Evolutionary conservation across 2,797 vertebrate genomes (phyloP), one percentile per base, ranked within the genome.

Genomic region (Echiichthys vipera): DNA sequence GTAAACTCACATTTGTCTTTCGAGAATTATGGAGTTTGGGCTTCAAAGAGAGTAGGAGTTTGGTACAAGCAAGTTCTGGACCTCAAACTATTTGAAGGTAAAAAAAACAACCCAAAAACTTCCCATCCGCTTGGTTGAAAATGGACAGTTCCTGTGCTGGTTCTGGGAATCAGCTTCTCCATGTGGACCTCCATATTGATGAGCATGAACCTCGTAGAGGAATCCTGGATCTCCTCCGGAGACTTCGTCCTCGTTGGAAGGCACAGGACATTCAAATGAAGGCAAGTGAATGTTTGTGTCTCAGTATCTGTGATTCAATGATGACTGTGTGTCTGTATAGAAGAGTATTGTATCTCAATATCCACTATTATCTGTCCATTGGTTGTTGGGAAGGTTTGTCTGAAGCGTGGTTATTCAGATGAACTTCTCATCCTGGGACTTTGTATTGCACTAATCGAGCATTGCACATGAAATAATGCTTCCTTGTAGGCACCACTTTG

Each of bases 161-260:
- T 20, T 34, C 70, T 20, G 24, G 30, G 4, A 59, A 72, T 7
- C 51, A 29, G 6, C 84, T 91, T 24, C 74, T 89, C 34, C 91
- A 94, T 47, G 71, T 95, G 45, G 76, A 94, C 29, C 22, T 94
- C 29, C 34, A 42, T 0, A 68, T 95, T 11, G 77, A 94, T 24
- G 84, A 92, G 32, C 42, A 43, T 2, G 82, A 88, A 4, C 91
- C 93, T 67, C 77, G 22, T 0, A 17, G 17, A 7, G 93, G 92
- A 17, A 79, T 94, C 65, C 74, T 92, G 57, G 55, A 88, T 18
- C 89, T 95, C 17, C 77, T 95, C 3, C 74, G 79, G 37, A 80
- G 56, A 55, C 75, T 95, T 7, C 86, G 93, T 63, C 94, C 94
- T 54, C 74, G 80, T 0, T 95, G 94, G 95, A 93, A 82, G 40